Evolutionary conservation across 1,140 invertebrate species (phyloP), one percentile per base, ranked within the genome.

Genomic region (Orius insidiosus): DNA sequence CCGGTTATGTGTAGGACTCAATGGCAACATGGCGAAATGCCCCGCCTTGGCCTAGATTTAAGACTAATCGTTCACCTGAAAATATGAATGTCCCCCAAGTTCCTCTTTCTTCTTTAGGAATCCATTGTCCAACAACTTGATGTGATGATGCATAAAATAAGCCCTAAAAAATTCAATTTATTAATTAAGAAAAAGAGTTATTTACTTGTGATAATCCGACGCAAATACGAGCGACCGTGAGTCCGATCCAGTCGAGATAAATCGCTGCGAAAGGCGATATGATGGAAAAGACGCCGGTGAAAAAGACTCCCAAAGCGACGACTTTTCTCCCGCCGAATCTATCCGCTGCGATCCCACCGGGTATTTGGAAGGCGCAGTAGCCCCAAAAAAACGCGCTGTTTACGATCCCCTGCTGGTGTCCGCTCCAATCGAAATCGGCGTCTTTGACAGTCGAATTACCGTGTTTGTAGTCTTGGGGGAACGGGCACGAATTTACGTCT

Each of bases 371-470:
- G 8, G 65, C 5, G 8, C 67, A 59, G 53, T 75, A 75, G 7
- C 72, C 72, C 62, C 66, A 69, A 60, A 71, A 75, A 57, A 74
- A 74, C 2, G 68, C 65, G 0, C 68, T 67, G 2, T 70, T 53
- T 32, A 70, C 62, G 11, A 68, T 43, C 4, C 68, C 67, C 55
- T 70, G 68, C n/a, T 44, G 36, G 3, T 39, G 3, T 24, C 45
- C 45, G 16, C 15, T 45, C 53, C 53, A 54, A 11, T 37, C 41
- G 18, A 46, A 46, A 47, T 89, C 47, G 64, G 67, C 9, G 11
- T 35, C 43, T 50, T 7, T 10, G 14, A 41, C 8, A 5, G 14
- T 11, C 2, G 18, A 14, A n/a, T 41, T 37, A 5, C 9, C 19
- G 14, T 11, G 18, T 14, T 9, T 30, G 11, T 30, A n/a, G 10